These are phyloP conservation scores for Pelodytes ibericus DNA, from an alignment of 2,797 vertebrate species.

Conservation along the genomic window DNA sequence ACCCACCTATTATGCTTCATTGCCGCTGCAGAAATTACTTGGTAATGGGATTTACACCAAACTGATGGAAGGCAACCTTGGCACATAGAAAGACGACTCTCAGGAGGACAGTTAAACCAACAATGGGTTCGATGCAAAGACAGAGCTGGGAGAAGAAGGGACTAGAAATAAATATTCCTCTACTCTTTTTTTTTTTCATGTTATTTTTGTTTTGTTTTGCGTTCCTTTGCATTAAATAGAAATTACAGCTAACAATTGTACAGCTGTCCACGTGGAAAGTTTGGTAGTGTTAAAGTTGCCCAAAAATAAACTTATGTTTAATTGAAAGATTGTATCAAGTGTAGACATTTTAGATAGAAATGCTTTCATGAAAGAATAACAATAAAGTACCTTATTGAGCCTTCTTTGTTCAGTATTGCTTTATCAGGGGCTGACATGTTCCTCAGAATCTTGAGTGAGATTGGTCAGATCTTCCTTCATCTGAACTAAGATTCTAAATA, in stretches of 20 bases:
- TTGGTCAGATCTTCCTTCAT: too few relatives aligned
- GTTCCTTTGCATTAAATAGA: neutral
- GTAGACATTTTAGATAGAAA: too few relatives aligned
- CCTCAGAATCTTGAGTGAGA: too few relatives aligned
- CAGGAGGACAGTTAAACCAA: constrained; percentile 28
- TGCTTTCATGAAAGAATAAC: too few relatives aligned
- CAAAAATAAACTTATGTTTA: too few relatives aligned
- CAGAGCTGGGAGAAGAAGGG: constrained; percentile 11
- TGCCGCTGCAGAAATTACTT: constrained; percentile 25
- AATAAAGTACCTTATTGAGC: too few relatives aligned
- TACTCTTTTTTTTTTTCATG: neutral
- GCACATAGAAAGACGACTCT: neutral
- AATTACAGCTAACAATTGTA: neutral
- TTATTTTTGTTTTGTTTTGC: neutral
- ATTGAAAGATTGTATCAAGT: too few relatives aligned
- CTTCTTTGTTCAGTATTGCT: too few relatives aligned
- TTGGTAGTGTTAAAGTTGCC: too few relatives aligned
- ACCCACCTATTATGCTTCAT: constrained; percentile 31
- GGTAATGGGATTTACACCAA: constrained; percentile 48
- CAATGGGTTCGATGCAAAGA: constrained; percentile 10
- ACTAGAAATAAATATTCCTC: constrained; percentile 18
- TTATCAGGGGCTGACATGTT: too few relatives aligned
- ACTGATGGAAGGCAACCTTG: constrained; percentile 10
- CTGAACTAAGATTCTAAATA: too few relatives aligned
- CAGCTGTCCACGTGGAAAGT: too few relatives aligned